Conservation (phyloP, 2,797 vertebrate species). For the Poecilia velifera region DNA sequence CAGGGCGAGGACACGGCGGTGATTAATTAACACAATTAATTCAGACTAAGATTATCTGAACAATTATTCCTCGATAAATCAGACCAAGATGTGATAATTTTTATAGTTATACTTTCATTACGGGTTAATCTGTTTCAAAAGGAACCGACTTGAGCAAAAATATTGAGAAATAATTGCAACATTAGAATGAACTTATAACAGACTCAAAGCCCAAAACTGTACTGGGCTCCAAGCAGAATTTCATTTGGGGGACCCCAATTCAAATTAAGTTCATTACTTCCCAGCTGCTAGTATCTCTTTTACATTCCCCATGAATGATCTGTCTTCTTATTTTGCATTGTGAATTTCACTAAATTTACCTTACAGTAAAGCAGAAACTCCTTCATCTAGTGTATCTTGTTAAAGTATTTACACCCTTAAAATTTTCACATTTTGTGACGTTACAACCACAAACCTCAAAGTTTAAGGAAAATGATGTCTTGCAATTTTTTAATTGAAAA, state of each 20-base stretch:
- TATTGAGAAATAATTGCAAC: constrained; percentile 11
- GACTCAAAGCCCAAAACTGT: background rate
- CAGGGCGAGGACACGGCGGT: constrained; percentile 55
- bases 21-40: constrained; percentile 84
- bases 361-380: background rate
- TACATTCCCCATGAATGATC: background rate
- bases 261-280: background rate
- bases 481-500: background rate
- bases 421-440: background rate
- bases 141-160: constrained; percentile 27
- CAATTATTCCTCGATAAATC: constrained; percentile 81
- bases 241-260: background rate
- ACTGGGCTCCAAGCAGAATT: background rate
- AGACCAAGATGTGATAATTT: constrained; percentile 71
- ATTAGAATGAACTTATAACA: background rate
- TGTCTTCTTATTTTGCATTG: background rate
- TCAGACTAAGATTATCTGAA: constrained; percentile 81
- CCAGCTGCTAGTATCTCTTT: background rate
- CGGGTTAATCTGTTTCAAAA: constrained; percentile 47
- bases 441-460: background rate
- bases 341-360: background rate
- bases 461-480: background rate
- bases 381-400: background rate
- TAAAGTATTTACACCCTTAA: background rate
- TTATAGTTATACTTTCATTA: constrained; percentile 77